A percentile compares a stretch with the other conserved stretches of the same genome.
phyloP scores from a whole-genome alignment of 2,797 vertebrate genomes.

The Anguilla marmorata region DNA sequence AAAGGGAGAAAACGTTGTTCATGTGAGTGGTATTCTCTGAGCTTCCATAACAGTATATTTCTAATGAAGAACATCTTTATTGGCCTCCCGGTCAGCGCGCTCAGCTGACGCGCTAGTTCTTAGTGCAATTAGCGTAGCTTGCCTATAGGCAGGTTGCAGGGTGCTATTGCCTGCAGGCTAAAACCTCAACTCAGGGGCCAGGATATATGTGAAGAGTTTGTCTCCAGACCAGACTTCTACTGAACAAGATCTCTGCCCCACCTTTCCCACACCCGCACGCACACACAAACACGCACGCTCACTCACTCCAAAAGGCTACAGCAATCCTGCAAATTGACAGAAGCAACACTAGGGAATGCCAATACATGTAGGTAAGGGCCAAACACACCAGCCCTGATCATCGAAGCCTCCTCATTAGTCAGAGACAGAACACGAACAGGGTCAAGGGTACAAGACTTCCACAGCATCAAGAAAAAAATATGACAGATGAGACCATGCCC shows the following conservation, averaged over 20 bases:
- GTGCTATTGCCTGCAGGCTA: slow-evolving; percentile 35
- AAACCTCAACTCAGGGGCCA: slow-evolving; percentile 38
- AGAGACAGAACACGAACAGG: background rate
- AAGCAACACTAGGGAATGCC: background rate
- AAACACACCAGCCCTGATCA: background rate
- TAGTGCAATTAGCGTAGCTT: background rate
- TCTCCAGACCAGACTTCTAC: background rate
- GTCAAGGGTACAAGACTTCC: background rate
- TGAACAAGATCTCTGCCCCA: background rate
- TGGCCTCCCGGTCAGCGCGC: background rate
- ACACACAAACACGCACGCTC: background rate
- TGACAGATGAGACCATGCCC: too few species aligned
- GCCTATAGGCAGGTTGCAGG: background rate
- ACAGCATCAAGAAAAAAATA: background rate
- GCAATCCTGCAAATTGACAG: background rate
- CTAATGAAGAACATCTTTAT: background rate
- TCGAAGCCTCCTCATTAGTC: background rate
- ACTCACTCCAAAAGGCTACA: background rate
- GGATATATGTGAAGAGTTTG: background rate
- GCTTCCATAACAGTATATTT: background rate
- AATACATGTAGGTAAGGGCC: background rate
- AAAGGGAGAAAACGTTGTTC: background rate
- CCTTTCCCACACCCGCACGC: background rate
- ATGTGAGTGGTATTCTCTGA: background rate
- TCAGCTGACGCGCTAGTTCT: too few species aligned